These are phyloP conservation scores for Ostrea denselamellosa DNA, from an alignment of 1,140 invertebrate genomes.

Conservation along the genomic window DNA sequence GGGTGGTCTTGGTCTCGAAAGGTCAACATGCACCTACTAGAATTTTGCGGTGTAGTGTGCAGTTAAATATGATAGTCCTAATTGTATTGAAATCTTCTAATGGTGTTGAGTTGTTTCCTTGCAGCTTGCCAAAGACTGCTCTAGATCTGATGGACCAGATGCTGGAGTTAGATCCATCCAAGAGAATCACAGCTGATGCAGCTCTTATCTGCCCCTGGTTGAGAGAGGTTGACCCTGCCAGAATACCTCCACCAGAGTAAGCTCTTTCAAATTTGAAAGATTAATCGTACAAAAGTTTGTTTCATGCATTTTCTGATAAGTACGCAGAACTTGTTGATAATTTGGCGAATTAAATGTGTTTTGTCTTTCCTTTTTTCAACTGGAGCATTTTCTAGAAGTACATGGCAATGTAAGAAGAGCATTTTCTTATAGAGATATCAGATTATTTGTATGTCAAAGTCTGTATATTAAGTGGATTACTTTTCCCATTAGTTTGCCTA, in stretches of 20 bases:
- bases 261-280: conserved; percentile 48
- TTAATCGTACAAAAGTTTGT: neutral
- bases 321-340: no score
- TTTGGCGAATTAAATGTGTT: no score
- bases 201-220: conserved; percentile 97
- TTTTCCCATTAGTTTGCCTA: conserved; percentile 89
- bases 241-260: conserved; percentile 85
- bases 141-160: conserved; percentile 97
- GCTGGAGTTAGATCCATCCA: conserved; percentile 96
- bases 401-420: neutral
- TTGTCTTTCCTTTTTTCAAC: no score
- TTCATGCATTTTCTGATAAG: neutral
- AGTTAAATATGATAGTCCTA: no score
- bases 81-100: neutral
- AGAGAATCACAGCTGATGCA: conserved; percentile 95
- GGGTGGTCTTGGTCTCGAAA: no score
- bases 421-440: neutral
- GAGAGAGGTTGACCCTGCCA: conserved; percentile 92
- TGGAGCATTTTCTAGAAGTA: neutral
- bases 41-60: no score
- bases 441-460: neutral
- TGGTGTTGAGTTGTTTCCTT: conserved; percentile 56
- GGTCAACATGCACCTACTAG: no score
- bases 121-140: conserved; percentile 89
- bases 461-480: neutral